Evolutionary conservation across 2,113 vertebrate genomes (phyloP), one percentile per base, ranked within the genome.

Genomic region (Gavialis gangeticus): DNA sequence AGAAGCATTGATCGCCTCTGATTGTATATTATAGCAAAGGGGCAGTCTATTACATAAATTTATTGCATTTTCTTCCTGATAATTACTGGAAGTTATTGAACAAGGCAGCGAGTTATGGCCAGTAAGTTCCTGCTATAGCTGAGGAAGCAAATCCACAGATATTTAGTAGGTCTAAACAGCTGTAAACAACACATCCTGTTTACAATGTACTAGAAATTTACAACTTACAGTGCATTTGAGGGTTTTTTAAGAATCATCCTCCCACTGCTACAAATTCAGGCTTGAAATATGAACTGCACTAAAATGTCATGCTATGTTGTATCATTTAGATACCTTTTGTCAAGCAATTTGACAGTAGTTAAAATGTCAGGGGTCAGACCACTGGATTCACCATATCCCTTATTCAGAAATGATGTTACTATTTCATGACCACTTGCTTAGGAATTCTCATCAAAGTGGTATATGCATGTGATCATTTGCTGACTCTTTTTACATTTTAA

Each of bases 31-130:
- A 98, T 94, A 97, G 97, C 95, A 98, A 98, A 98, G 97, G 96
- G 96, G 95, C 94, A 98, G 98, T 98, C 97, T 97, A 96, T 98
- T 98, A 98, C 95, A 94, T 96, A 95, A 98, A 98, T 98, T 98
- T 98, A 98, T 98, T 97, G 89, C 97, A 94, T 97, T 97, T 98
- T 96, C 97, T 98, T 98, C 96, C 60, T 97, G 96, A 98, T 98
- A 98, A 98, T 98, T 98, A 98, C 97, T 98, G 98, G 97, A 98
- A 98, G 97, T 97, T 98, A 98, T 98, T 97, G 98, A 98, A 98
- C 97, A 97, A 98, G 97, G 96, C 95, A 97, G 91, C 97, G 97
- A 98, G 92, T 98, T 98, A 98, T 97, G 97, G 96, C 94, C 96
- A 97, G 89, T 86, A 95, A 97, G 97, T 96, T 98, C 91, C 96